These are phyloP conservation scores for Exephanes ischioxanthus DNA, from an alignment of 2,888 invertebrate species.

Conservation along the genomic window DNA sequence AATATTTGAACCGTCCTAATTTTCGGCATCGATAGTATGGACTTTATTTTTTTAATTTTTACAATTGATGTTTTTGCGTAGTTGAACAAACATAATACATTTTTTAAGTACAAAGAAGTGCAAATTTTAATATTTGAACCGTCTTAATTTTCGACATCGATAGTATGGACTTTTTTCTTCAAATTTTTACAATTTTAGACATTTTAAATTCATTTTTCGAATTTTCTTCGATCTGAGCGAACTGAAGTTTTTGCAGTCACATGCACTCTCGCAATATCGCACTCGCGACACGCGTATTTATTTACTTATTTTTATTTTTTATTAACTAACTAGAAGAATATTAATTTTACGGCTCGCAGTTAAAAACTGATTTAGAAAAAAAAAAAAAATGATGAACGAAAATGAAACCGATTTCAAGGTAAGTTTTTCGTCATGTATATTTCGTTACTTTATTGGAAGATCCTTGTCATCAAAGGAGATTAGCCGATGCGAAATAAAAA, in stretches of 20 bases:
- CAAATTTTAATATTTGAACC: background rate
- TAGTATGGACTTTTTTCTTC: background rate
- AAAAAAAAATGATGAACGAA: conserved; percentile 6
- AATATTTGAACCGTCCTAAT: background rate
- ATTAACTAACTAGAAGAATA: background rate
- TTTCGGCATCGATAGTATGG: background rate
- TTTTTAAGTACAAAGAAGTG: background rate
- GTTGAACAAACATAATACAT: background rate
- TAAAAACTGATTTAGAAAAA: background rate
- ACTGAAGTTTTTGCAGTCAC: background rate
- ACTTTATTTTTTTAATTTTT: background rate
- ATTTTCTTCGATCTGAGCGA: background rate
- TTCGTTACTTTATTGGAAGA: background rate
- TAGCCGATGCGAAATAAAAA: background rate
- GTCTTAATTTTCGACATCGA: background rate
- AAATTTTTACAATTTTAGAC: background rate
- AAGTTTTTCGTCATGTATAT: background rate
- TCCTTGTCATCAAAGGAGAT: background rate
- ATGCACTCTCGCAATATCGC: background rate
- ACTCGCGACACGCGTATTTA: background rate
- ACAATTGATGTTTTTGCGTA: background rate
- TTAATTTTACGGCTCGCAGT: background rate
- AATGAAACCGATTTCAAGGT: conserved; percentile 11
- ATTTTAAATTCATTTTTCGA: background rate
- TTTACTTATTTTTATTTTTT: background rate